These are phyloP conservation scores for Pocillopora damicornis DNA, from an alignment of 64 coral and sea anemone genomes.

Conservation along the genomic window DNA sequence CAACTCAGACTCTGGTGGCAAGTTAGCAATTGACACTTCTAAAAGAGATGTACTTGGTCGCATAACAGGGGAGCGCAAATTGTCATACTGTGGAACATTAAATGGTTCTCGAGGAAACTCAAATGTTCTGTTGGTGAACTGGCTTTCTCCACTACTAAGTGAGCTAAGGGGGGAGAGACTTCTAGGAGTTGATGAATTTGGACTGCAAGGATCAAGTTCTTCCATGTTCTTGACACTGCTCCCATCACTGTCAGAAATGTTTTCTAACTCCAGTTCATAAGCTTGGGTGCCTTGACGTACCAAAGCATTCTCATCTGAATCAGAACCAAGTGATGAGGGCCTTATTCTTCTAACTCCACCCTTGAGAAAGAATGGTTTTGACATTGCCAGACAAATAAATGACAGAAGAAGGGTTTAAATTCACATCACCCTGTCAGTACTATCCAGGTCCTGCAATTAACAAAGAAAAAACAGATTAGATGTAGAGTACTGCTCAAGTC, in stretches of 20 bases:
- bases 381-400: not conserved
- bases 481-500: not conserved
- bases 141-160: constrained; percentile 37
- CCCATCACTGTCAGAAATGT: constrained; percentile 61
- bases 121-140: not conserved
- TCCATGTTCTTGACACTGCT: constrained; percentile 43
- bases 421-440: not conserved
- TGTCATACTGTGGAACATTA: not conserved
- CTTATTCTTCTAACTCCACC: not conserved
- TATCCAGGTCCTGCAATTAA: not conserved
- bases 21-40: constrained; percentile 79
- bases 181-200: constrained; percentile 65
- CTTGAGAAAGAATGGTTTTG: constrained; percentile 32
- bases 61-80: constrained; percentile 41
- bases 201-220: constrained; percentile 59
- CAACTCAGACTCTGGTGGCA: constrained; percentile 81
- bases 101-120: constrained; percentile 18
- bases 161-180: constrained; percentile 64
- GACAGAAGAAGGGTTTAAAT: not conserved
- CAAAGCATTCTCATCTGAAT: not conserved
- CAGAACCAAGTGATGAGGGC: constrained; percentile 14
- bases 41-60: constrained; percentile 50
- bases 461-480: not conserved
- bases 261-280: constrained; percentile 54
- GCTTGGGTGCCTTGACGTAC: not conserved